These are phyloP conservation scores for Macaria liturata DNA, from an alignment of 2,888 invertebrate species.

Conservation along the genomic window DNA sequence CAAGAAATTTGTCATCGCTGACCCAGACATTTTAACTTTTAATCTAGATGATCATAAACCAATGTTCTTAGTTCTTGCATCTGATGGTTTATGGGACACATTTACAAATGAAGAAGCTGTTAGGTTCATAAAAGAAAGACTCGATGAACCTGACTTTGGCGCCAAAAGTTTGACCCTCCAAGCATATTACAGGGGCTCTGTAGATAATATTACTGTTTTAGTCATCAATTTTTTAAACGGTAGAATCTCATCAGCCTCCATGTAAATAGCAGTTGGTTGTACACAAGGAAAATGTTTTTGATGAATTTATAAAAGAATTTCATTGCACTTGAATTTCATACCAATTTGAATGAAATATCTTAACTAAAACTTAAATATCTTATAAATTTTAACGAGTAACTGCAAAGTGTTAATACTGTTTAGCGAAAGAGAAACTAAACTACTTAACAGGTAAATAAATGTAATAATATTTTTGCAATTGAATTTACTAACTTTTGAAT, in stretches of 20 bases:
- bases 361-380: conserved; percentile 5
- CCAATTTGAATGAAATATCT: conserved; percentile 9
- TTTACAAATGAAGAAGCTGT: conserved; percentile 97
- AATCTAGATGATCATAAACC: conserved; percentile 94
- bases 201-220: conserved; percentile 97
- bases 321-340: conserved; percentile 2
- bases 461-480: conserved; percentile 31
- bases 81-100: conserved; percentile 98
- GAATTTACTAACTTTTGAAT: conserved; percentile 30
- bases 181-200: conserved; percentile 95
- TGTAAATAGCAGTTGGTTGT: conserved; percentile 1
- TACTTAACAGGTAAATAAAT: conserved; percentile 12
- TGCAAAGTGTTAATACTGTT: neutral
- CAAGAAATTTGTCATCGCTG: conserved; percentile 95
- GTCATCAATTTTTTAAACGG: conserved; percentile 91
- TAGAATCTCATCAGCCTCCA: conserved; percentile 48
- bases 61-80: conserved; percentile 95
- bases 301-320: conserved; percentile 18
- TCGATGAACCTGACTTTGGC: conserved; percentile 93
- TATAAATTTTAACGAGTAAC: neutral
- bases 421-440: conserved; percentile 16
- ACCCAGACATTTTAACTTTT: conserved; percentile 97
- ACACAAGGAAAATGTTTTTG: conserved; percentile 14
- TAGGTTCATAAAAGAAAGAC: conserved; percentile 91
- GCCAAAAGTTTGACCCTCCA: conserved; percentile 96